phyloP scores from a whole-genome alignment of 1,140 invertebrate genomes.

The Drosophila tsacasi region DNA sequence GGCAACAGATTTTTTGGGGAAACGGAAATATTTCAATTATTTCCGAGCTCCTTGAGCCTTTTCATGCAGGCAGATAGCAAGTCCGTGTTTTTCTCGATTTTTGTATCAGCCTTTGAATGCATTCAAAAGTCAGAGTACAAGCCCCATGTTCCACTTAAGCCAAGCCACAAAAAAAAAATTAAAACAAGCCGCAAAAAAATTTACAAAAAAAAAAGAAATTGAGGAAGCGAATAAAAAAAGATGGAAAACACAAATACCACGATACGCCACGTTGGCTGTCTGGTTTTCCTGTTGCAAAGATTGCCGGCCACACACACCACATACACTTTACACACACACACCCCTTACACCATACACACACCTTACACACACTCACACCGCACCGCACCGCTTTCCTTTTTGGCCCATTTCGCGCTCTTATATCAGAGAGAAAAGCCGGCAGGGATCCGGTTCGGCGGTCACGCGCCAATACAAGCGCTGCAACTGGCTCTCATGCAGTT shows the following conservation, averaged over 20 bases:
- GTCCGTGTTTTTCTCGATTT: background rate
- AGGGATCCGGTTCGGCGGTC: conserved; percentile 41
- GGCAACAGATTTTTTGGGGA: background rate
- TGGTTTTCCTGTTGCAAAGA: conserved; percentile 39
- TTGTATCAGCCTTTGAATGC: background rate
- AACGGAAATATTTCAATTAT: conserved; percentile 7
- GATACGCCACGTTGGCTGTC: conserved; percentile 30
- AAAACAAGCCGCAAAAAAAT: background rate
- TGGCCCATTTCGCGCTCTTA: conserved; percentile 11
- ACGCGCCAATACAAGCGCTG: conserved; percentile 59
- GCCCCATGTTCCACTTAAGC: conserved; percentile 7
- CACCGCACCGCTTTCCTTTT: background rate
- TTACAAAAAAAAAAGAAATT: conserved; percentile 1
- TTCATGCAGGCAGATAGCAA: background rate
- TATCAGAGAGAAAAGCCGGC: conserved; percentile 29
- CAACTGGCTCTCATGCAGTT: conserved; percentile 47
- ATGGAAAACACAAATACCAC: conserved; percentile 16
- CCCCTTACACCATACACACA: background rate
- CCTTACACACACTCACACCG: background rate
- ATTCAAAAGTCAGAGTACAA: conserved; percentile 13
- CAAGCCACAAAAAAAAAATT: background rate
- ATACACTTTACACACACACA: no score
- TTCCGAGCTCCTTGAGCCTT: background rate
- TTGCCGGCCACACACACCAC: conserved; percentile 12
- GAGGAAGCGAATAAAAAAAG: background rate